Percentiles rank a stretch among this genome's conserved stretches.
Conservation (phyloP, 2,888 invertebrate genomes). For the Panzeria rudis region DNA sequence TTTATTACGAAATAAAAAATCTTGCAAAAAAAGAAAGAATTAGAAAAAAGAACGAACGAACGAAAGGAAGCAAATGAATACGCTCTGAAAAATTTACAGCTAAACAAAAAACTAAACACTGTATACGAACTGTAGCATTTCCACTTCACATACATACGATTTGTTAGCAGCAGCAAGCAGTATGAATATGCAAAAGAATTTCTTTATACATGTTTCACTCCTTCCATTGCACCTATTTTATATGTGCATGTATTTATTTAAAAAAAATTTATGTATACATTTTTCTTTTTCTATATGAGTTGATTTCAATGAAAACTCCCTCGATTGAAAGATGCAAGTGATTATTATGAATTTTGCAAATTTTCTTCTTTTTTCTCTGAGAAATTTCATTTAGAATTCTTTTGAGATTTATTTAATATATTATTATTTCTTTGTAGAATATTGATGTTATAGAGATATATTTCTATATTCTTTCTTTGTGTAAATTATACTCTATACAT, state of each 20-base stretch:
- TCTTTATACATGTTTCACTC: conserved; percentile 18
- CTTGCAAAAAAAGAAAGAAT: neutral
- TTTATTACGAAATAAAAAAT: conserved; percentile 56
- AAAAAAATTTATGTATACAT: neutral
- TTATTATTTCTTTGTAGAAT: conserved; percentile 25
- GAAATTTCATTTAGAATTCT: conserved; percentile 37
- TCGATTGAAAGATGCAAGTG: conserved; percentile 58
- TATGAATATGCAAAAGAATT: conserved; percentile 36
- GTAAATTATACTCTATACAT: neutral
- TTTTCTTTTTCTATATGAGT: conserved; percentile 19
- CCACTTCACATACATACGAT: conserved; percentile 42
- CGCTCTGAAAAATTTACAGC: conserved; percentile 58
- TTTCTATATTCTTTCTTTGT: neutral
- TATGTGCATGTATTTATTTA: conserved; percentile 38
- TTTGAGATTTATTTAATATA: conserved; percentile 56
- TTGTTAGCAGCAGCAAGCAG: conserved; percentile 24
- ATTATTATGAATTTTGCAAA: conserved; percentile 65
- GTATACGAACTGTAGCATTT: conserved; percentile 39
- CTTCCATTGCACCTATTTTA: conserved; percentile 27
- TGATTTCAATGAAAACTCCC: conserved; percentile 42
- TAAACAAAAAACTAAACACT: conserved; percentile 29
- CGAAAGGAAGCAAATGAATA: conserved; percentile 64
- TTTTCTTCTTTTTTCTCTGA: conserved; percentile 18
- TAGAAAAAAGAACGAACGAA: neutral
- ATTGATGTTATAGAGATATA: neutral